Evolutionary conservation across 1,140 invertebrate genomes (phyloP).

Genomic region (Drosophila leontia): DNA sequence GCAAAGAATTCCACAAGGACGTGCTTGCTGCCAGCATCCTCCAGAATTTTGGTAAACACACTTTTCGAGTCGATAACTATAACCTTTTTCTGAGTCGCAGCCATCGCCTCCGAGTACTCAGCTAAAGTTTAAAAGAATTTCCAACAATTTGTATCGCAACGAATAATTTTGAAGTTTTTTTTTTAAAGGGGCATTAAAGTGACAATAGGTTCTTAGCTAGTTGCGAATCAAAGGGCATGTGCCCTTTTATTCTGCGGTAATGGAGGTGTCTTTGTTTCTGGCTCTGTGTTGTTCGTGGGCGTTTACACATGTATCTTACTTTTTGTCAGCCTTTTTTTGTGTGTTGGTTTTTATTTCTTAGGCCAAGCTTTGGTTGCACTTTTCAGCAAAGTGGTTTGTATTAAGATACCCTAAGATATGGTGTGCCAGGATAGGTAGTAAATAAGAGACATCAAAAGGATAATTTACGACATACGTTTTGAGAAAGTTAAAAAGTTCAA

Average conservation of each 20-base stretch:
- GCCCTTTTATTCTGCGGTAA: constrained; percentile 17
- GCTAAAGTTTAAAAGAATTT: constrained; percentile 7
- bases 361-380: constrained; percentile 13
- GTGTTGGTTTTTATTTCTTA: neutral
- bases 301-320: constrained; percentile 7
- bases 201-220: constrained; percentile 31
- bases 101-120: constrained; percentile 32
- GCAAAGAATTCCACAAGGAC: constrained; percentile 92
- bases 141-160: neutral
- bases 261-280: constrained; percentile 12
- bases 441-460: too few species aligned
- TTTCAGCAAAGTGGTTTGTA: neutral
- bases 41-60: constrained; percentile 90
- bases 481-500: too few species aligned
- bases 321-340: constrained; percentile 11
- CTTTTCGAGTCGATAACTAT: constrained; percentile 85
- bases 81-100: constrained; percentile 45
- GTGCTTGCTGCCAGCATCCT: constrained; percentile 90
- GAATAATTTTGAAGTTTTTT: constrained; percentile 16
- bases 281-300: neutral
- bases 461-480: too few species aligned
- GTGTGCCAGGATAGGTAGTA: neutral
- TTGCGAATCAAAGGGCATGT: constrained; percentile 14
- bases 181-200: constrained; percentile 1
- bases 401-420: neutral